A percentile compares a stretch with the other conserved stretches of the same genome.
phyloP scores from a whole-genome alignment of 2,888 invertebrate genomes.

The Synergus gifuensis region DNA sequence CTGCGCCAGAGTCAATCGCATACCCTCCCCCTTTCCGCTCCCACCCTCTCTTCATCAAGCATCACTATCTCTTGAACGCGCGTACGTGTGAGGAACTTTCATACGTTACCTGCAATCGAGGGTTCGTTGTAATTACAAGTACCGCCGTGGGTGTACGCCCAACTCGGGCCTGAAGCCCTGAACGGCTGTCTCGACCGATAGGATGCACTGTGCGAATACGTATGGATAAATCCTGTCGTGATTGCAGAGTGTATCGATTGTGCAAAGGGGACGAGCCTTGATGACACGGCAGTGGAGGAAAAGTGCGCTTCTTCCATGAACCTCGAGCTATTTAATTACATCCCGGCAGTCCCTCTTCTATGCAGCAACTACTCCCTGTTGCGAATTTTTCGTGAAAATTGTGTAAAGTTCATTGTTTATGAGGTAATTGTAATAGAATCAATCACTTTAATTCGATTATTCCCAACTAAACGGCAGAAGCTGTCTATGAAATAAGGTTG shows the following conservation, averaged over 20 bases:
- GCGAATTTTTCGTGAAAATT: constrained; percentile 7
- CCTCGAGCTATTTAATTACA: constrained; percentile 26
- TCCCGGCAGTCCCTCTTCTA: neutral
- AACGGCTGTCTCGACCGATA: constrained; percentile 49
- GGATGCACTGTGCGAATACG: constrained; percentile 47
- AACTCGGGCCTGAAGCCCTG: constrained; percentile 57
- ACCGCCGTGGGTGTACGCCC: constrained; percentile 63
- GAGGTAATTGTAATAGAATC: constrained; percentile 8
- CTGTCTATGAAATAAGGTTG: neutral
- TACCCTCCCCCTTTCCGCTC: constrained; percentile 46
- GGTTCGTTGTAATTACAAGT: constrained; percentile 70
- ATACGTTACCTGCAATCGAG: constrained; percentile 67
- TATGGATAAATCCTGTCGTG: constrained; percentile 38
- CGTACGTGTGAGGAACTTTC: constrained; percentile 59
- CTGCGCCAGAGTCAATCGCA: constrained; percentile 50
- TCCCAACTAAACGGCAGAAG: neutral
- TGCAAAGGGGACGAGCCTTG: constrained; percentile 27
- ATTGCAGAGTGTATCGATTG: constrained; percentile 34
- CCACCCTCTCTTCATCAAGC: constrained; percentile 44
- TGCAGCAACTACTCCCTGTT: neutral
- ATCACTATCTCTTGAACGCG: constrained; percentile 43
- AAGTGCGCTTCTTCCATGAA: constrained; percentile 31
- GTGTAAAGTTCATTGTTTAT: constrained; percentile 5
- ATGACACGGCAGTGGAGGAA: constrained; percentile 32
- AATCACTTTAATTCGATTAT: constrained; percentile 8